phyloP scores from a whole-genome alignment of 2,113 vertebrate species.

The Ornithorhynchus anatinus region DNA sequence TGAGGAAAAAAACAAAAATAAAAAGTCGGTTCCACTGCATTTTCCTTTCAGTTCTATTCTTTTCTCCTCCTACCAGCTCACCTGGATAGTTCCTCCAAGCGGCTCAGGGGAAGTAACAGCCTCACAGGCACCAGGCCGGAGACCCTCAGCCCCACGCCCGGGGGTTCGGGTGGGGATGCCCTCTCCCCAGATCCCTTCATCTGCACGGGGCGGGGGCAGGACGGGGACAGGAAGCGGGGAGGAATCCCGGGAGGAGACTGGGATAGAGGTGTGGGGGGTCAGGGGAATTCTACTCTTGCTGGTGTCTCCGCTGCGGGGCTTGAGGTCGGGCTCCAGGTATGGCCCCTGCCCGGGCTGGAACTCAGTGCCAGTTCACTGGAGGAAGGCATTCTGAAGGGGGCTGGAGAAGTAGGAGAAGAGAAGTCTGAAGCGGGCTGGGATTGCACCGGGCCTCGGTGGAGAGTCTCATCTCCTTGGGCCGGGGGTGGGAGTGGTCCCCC shows the following conservation, averaged over 20 bases:
- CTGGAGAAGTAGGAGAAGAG: background rate
- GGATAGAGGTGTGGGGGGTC: too few relatives aligned
- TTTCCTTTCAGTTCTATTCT: background rate
- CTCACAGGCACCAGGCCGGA: rapidly evolving
- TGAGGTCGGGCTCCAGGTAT: too few relatives aligned
- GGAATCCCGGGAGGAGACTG: too few relatives aligned
- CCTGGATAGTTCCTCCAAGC: background rate
- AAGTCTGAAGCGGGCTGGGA: background rate
- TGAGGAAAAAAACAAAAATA: constrained; percentile 16
- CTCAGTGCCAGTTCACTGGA: too few relatives aligned
- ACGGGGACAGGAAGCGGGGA: background rate
- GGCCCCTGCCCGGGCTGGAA: too few relatives aligned
- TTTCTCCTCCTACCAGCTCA: too few relatives aligned
- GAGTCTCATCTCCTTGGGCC: too few relatives aligned
- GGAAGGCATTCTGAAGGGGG: too few relatives aligned
- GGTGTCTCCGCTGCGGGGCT: too few relatives aligned
- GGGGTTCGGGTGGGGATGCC: rapidly evolving
- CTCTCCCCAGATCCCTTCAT: background rate
- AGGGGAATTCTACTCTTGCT: too few relatives aligned
- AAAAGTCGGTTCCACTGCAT: background rate
- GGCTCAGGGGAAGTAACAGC: background rate
- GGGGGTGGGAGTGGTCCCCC: background rate
- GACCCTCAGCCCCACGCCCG: background rate
- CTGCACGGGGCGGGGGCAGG: background rate
- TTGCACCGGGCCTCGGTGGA: too few relatives aligned